Percentiles rank a stretch among this genome's conserved stretches.
Conservation (phyloP, 1,140 invertebrate species). For the Sinella curviseta region DNA sequence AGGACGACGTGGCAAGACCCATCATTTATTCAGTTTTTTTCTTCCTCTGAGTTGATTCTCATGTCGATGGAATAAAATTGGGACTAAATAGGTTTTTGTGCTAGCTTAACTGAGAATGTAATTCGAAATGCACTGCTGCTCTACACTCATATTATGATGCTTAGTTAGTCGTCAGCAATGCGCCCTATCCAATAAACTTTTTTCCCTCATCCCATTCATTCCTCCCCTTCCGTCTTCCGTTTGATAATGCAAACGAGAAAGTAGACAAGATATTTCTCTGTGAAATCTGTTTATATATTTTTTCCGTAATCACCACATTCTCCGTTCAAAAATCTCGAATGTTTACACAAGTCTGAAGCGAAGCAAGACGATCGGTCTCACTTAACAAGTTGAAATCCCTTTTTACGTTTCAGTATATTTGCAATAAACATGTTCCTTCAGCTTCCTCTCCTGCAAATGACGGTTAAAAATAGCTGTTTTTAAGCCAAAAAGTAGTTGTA, state of each 20-base stretch:
- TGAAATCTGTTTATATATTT: too few relatives aligned
- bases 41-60: background rate
- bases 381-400: background rate
- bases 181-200: too few relatives aligned
- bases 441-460: background rate
- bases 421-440: background rate
- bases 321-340: background rate
- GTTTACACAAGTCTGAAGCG: background rate
- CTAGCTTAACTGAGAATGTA: too few relatives aligned
- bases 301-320: background rate
- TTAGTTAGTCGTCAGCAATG: too few relatives aligned
- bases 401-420: background rate
- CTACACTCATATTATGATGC: too few relatives aligned
- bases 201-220: too few relatives aligned
- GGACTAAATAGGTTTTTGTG: too few relatives aligned
- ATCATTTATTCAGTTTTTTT: background rate
- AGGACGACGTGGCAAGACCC: background rate
- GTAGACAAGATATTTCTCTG: too few relatives aligned
- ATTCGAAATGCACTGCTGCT: too few relatives aligned
- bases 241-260: too few relatives aligned
- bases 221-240: too few relatives aligned
- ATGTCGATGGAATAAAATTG: too few relatives aligned
- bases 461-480: constrained; percentile 26
- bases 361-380: background rate
- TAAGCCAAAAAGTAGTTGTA: background rate